Evolutionary conservation across 1,140 invertebrate genomes (phyloP), one percentile per base, ranked within the genome.

Genomic region (Heliconius hewitsoni): DNA sequence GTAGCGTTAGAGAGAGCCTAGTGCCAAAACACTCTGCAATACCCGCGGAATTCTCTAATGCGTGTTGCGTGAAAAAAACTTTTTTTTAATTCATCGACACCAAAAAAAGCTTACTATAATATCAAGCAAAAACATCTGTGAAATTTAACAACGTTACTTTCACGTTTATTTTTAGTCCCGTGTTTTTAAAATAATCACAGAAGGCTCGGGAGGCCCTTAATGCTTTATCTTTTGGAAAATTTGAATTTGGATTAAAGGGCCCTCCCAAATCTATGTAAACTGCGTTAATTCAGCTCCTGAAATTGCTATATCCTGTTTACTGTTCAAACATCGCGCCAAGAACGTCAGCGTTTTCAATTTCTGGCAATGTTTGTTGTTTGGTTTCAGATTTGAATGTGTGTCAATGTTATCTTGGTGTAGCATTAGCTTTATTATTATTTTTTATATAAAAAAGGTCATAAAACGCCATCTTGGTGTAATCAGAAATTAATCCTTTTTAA

Each of bases 221-320:
- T 80, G 84, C 81, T 92, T 91, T 90, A 92, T 92, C 89, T 90
- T 87, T 88, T 83, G 87, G 87, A 92, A 91, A 92, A 91, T 91
- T 90, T 91, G 81, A 88, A 87, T 88, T 84, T 83, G 83, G 85
- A 90, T 90, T 88, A 89, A 83, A 78, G 37, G 78, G 57, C 73
- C 83, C 84, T 75, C 82, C 57, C 79, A 76, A 85, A 84, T 86
- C 83, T 84, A 81, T 85, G 81, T 85, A 86, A 89, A 85, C 83
- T 75, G 78, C 79, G 73, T 79, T 86, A 85, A 84, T 83, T 83
- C 82, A 80, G 78, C 39, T 27, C 71, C 42, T 77, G 76, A 82
- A 86, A 86, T 83, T 85, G 85, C 79, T 81, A 81, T 81, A 72
- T 72, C 37, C 79, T 81, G 73, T 81, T 81, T 81, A 78, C 80